Conservation (phyloP, 2,113 vertebrate species). For the Raphicerus campestris region DNA sequence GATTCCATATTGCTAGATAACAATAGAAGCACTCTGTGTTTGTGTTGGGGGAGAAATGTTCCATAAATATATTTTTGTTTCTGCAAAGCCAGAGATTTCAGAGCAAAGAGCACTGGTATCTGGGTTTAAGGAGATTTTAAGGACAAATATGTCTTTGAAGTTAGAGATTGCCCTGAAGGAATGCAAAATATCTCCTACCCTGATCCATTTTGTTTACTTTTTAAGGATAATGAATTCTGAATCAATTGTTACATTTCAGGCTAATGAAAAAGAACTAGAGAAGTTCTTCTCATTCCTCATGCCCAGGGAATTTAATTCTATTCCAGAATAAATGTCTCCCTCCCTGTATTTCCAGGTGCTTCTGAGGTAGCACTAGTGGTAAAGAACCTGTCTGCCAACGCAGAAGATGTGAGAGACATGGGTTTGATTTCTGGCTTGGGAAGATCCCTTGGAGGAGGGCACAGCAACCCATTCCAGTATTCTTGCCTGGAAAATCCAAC, state of each 20-base stretch:
- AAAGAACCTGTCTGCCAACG: neutral
- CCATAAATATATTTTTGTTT: neutral
- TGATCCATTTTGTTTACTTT: neutral
- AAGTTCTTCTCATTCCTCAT: neutral
- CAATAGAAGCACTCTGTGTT: neutral
- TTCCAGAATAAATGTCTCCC: neutral
- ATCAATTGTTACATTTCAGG: neutral
- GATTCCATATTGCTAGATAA: neutral
- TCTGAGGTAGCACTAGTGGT: neutral
- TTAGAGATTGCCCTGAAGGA: neutral
- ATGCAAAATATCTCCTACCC: neutral
- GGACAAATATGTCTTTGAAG: neutral
- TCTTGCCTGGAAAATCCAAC: neutral
- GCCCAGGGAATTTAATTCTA: neutral
- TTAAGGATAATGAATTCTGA: neutral
- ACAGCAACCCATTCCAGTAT: neutral
- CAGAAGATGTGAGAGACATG: neutral
- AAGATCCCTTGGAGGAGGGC: neutral
- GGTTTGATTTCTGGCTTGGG: neutral
- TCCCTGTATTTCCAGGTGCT: neutral
- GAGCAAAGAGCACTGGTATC: neutral
- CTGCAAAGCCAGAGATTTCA: neutral
- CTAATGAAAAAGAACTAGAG: neutral
- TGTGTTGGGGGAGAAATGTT: too few species aligned
- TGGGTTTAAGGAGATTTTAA: neutral